Evolutionary conservation across 2,113 vertebrate species (phyloP).

Genomic region (Mus pahari): DNA sequence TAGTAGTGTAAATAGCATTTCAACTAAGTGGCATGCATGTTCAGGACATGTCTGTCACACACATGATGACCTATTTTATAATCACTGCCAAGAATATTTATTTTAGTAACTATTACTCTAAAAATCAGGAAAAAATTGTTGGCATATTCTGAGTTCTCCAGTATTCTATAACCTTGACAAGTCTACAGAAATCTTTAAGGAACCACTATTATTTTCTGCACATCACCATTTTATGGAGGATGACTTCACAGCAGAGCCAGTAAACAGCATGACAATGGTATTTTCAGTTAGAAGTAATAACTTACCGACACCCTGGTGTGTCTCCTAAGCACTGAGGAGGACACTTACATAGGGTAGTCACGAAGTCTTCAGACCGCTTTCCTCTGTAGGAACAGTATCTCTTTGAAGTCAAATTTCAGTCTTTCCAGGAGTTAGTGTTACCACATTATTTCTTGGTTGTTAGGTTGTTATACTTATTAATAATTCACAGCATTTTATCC

Average conservation of each 20-base stretch:
- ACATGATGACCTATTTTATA: background rate
- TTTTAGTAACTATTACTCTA: background rate
- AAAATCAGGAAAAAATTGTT: background rate
- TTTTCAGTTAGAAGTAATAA: background rate
- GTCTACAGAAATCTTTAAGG: background rate
- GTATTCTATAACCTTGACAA: background rate
- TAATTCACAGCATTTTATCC: background rate
- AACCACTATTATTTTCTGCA: background rate
- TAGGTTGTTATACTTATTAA: background rate
- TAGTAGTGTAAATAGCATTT: background rate
- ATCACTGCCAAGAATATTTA: conserved; percentile 3
- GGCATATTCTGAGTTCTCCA: background rate
- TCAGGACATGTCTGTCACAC: background rate
- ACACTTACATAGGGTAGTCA: background rate
- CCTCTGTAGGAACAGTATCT: background rate
- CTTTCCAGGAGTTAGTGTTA: background rate
- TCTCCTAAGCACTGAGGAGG: background rate
- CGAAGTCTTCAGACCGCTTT: background rate
- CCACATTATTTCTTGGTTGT: background rate
- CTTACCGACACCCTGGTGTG: background rate
- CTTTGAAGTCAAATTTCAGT: background rate
- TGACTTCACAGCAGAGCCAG: background rate
- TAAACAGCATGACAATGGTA: background rate
- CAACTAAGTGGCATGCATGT: background rate
- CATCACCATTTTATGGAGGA: background rate